These are phyloP conservation scores for Reticulitermes lucifugus DNA, from an alignment of 2,888 invertebrate species.

Conservation along the genomic window DNA sequence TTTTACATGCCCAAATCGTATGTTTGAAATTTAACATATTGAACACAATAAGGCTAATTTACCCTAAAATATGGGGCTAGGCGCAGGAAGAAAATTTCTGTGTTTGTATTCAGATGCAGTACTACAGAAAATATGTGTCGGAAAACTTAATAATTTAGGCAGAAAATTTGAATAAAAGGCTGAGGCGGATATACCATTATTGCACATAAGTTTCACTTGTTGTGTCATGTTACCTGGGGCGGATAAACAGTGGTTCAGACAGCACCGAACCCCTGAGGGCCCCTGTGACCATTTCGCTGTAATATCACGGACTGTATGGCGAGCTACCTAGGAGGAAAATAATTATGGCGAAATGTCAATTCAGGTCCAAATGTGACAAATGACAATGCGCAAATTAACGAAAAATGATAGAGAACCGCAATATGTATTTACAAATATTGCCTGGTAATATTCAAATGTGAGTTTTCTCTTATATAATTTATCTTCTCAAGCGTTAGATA, in stretches of 20 bases:
- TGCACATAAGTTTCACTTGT: neutral
- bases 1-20: too few species aligned
- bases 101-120: too few species aligned
- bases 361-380: neutral
- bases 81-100: too few species aligned
- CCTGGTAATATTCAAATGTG: too few species aligned
- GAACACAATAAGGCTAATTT: too few species aligned
- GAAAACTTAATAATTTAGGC: too few species aligned
- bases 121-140: too few species aligned
- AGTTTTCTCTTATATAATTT: too few species aligned
- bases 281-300: neutral
- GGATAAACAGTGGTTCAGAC: conserved; percentile 13
- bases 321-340: conserved; percentile 5
- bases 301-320: neutral
- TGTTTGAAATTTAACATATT: too few species aligned
- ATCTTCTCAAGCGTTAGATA: too few species aligned
- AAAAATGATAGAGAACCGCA: neutral
- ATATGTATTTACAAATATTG: neutral
- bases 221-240: neutral
- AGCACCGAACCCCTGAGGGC: neutral
- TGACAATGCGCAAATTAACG: neutral
- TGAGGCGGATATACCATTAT: neutral
- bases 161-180: too few species aligned
- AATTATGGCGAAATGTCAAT: neutral
- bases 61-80: too few species aligned